Evolutionary conservation across 1,140 invertebrate genomes (phyloP), one percentile per base, ranked within the genome.

Genomic region (Micrasema minimum): DNA sequence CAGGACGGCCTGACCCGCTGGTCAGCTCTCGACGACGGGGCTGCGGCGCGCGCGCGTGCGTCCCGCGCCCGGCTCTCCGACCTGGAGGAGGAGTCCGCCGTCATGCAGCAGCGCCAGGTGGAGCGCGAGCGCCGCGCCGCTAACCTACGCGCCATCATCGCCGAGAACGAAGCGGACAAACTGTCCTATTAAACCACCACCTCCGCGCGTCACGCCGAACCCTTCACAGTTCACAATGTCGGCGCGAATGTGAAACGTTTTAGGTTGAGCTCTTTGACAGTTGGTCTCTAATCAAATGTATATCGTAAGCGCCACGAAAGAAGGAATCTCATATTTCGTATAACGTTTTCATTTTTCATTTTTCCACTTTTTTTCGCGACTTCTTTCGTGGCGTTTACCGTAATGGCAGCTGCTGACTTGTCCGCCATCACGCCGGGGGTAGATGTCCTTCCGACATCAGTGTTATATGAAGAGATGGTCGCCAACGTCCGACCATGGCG

Each of bases 71-170:
- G 87, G 43, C 77, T 89, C 18, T 80, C 80, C 7, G 88, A 90
- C 67, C 78, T 90, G 48, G 87, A 89, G 74, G 87, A 88, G 57
- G 88, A 90, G 78, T 87, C 88, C 82, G 81, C 84, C 12, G 86
- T 85, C 61, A 77, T 89, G 53, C 83, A 78, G 18, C 86, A 88
- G 71, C 81, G 86, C 70, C 85, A 83, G 72, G 86, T 83, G 0
- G 84, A 82, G 1, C 85, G 88, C 41, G 87, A 89, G 75, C 83
- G 85, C 69, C 82, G 87, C 50, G 85, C 85, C 0, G 85, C 86
- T 2, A 80, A 86, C 62, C 82, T 89, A 16, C 81, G 85, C 35
- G 85, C 86, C 0, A 77, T 89, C 38, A 84, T 89, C 10, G 85
- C 85, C 35, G 87, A 88, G 76, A 81, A 79, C 22, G 84, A 83